These are phyloP conservation scores for Macaca nemestrina DNA, from an alignment of 2,113 vertebrate genomes.

Conservation along the genomic window DNA sequence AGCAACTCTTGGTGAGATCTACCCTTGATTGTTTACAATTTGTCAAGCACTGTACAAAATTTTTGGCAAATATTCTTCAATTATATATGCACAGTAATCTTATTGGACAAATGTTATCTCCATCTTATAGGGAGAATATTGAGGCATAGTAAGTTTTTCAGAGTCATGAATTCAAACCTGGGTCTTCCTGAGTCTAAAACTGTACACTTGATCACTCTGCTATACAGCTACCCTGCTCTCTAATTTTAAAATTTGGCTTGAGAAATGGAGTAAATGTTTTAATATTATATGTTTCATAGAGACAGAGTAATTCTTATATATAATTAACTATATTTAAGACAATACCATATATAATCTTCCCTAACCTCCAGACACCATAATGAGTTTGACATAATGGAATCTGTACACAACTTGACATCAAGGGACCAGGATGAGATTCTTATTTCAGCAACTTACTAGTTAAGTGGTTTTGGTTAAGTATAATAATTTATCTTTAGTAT, in stretches of 20 bases:
- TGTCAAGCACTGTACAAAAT: neutral
- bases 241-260: neutral
- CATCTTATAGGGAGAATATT: too few species aligned
- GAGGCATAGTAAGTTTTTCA: neutral
- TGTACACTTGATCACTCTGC: neutral
- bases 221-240: neutral
- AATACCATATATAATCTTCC: neutral
- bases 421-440: neutral
- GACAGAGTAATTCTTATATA: neutral
- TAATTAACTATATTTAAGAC: neutral
- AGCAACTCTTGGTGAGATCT: neutral
- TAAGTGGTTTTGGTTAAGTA: neutral
- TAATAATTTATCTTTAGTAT: neutral
- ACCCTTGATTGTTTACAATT: neutral
- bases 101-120: neutral
- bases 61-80: neutral
- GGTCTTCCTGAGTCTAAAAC: neutral
- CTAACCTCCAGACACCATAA: neutral
- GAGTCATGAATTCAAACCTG: neutral
- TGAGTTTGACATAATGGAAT: neutral
- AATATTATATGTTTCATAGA: neutral
- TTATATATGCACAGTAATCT: neutral
- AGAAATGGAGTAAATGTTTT: neutral
- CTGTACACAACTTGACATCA: neutral
- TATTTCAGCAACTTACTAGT: neutral